Conservation (phyloP, 2,113 vertebrate genomes). For the rabbit (Oryctolagus cuniculus) region mOryCun1.1 NC_091451.1:30327501-30328000, state of each 20-base stretch:
- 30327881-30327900: conserved; percentile 46
- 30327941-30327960: conserved; percentile 40
- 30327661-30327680: conserved; percentile 85
- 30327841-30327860: conserved; percentile 26
- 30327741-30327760: conserved; percentile 72
- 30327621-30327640: conserved; percentile 86
- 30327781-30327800: not conserved
- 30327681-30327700: conserved; percentile 88
- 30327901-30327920: conserved; percentile 70
- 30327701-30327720: conserved; percentile 79
- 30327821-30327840: accelerated
- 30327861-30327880: conserved; percentile 65
- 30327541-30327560: conserved; percentile 87
- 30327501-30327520: conserved; percentile 83
- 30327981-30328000: not conserved
- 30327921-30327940: conserved; percentile 65
- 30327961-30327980: not conserved
- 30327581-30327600: conserved; percentile 85
- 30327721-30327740: conserved; percentile 65
- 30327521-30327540: conserved; percentile 85
- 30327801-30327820: conserved; percentile 76
- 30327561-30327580: conserved; percentile 86
- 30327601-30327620: conserved; percentile 85
- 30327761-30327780: conserved; percentile 67
- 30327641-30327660: conserved; percentile 88